Evolutionary conservation across 2,113 vertebrate species (phyloP).

Genomic region (Protobothrops flavoviridis): DNA sequence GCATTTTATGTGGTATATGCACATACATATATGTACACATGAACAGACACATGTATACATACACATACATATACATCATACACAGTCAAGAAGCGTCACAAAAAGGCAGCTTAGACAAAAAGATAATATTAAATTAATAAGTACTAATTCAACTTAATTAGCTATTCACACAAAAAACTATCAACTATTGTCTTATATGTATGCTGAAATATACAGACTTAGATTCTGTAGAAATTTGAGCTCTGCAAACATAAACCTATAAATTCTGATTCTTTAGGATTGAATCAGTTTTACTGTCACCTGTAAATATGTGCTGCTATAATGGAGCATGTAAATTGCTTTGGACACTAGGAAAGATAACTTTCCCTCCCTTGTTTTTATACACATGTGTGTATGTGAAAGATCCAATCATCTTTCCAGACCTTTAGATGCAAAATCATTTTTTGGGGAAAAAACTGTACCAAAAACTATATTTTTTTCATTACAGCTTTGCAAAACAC

Average conservation of each 20-base stretch:
- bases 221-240: background rate
- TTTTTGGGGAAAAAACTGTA: constrained; percentile 28
- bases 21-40: background rate
- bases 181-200: background rate
- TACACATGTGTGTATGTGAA: background rate
- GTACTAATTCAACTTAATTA: background rate
- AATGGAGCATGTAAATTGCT: background rate
- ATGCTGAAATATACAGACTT: background rate
- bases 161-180: background rate
- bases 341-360: background rate
- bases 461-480: constrained; percentile 28
- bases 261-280: background rate
- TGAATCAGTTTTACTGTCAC: background rate
- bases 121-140: background rate
- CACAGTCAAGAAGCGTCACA: background rate
- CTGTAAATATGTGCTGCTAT: background rate
- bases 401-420: background rate
- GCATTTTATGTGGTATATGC: background rate
- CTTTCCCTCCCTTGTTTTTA: too few relatives aligned
- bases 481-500: constrained; percentile 46
- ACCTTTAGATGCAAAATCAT: background rate
- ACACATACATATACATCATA: background rate
- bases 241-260: background rate
- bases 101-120: background rate
- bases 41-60: background rate